Percentiles rank a stretch among this genome's conserved stretches.
Evolutionary conservation across 2,113 vertebrate genomes (phyloP).

Genomic region (Charina bottae): DNA sequence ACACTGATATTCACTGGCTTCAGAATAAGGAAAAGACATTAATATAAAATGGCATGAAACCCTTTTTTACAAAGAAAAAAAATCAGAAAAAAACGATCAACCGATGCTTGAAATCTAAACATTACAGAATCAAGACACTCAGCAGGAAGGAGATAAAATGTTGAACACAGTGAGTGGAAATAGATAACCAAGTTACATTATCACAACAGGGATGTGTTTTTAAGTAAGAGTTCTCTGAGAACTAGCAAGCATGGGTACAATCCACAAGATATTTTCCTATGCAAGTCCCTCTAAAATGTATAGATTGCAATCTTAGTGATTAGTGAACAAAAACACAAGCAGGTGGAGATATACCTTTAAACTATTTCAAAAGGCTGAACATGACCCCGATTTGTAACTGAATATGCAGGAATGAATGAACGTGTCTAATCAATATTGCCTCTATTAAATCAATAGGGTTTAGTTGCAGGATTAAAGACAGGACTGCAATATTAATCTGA

Average conservation of each 20-base stretch:
- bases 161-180: slow-evolving; percentile 22
- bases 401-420: background rate
- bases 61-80: background rate
- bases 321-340: background rate
- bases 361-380: background rate
- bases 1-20: slow-evolving; percentile 40
- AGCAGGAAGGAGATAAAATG: background rate
- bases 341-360: slow-evolving; percentile 3
- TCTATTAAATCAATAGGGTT: background rate
- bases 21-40: slow-evolving; percentile 60
- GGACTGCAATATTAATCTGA: background rate
- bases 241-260: background rate
- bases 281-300: background rate
- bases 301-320: background rate
- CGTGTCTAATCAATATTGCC: background rate
- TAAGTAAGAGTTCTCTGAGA: background rate
- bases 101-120: slow-evolving; percentile 45
- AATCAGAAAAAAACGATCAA: slow-evolving; percentile 53
- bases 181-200: background rate
- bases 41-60: slow-evolving; percentile 56
- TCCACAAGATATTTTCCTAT: background rate
- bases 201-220: background rate
- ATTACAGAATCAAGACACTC: slow-evolving; percentile 43
- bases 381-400: background rate
- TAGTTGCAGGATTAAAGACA: background rate